Conservation (phyloP, 2,888 invertebrate genomes). For the Odontothrips loti region DNA sequence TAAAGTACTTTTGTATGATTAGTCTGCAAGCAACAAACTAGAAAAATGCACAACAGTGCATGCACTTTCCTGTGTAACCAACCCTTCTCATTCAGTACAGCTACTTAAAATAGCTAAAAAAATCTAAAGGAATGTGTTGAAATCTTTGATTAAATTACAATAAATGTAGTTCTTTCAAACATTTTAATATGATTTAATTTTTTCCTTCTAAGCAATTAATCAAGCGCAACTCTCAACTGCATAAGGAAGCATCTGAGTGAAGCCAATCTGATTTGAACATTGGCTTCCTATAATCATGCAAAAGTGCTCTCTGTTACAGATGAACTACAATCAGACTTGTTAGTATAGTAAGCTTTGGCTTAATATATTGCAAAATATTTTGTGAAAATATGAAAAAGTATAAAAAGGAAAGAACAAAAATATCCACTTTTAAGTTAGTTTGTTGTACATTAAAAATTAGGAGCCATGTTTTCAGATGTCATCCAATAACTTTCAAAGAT, state of each 20-base stretch:
- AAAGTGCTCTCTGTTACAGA: background rate
- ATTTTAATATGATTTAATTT: background rate
- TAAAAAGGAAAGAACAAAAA: background rate
- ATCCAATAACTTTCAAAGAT: background rate
- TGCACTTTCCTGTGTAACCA: too few relatives aligned
- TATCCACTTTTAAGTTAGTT: background rate
- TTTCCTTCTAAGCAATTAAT: background rate
- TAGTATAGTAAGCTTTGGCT: constrained; percentile 23
- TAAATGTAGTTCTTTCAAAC: background rate
- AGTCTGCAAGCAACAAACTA: too few relatives aligned
- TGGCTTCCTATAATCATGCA: background rate
- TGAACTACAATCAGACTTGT: constrained; percentile 11
- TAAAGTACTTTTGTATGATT: too few relatives aligned
- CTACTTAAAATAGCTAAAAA: background rate
- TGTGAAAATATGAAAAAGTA: background rate
- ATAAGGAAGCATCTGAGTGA: constrained; percentile 5
- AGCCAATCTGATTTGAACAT: background rate
- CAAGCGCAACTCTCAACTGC: background rate
- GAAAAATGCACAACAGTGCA: too few relatives aligned
- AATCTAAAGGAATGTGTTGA: background rate
- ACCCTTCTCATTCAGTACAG: background rate
- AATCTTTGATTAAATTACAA: background rate
- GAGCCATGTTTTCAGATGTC: background rate
- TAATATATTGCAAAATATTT: background rate
- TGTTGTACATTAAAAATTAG: background rate